Conservation (phyloP, 1,140 invertebrate species). For the Zaprionus taronus region DNA sequence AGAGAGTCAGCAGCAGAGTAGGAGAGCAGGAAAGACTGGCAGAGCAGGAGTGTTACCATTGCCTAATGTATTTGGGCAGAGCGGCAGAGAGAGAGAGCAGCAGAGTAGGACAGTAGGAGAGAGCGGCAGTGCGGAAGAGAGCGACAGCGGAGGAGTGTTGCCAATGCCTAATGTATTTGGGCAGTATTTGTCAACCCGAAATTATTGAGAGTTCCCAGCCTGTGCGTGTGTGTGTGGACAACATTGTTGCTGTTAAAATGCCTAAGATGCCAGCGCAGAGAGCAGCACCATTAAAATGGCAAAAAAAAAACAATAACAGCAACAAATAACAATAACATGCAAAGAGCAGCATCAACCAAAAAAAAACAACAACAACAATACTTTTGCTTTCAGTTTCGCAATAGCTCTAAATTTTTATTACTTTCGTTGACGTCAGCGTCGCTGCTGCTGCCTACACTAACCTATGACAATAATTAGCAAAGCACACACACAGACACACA, state of each 20-base stretch:
- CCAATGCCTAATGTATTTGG: constrained; percentile 45
- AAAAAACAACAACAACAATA: constrained; percentile 30
- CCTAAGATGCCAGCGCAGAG: constrained; percentile 40
- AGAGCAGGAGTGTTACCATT: constrained; percentile 36
- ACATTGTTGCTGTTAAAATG: constrained; percentile 64
- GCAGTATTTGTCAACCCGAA: constrained; percentile 15
- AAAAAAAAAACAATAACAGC: constrained; percentile 19
- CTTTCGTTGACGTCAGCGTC: constrained; percentile 35
- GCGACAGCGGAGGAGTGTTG: constrained; percentile 10
- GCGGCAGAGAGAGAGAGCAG: neutral
- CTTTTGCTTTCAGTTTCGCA: constrained; percentile 73
- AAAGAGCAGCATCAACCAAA: constrained; percentile 8
- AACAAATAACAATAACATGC: constrained; percentile 4
- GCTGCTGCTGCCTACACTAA: constrained; percentile 64
- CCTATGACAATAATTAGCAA: constrained; percentile 81
- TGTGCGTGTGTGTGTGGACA: constrained; percentile 36
- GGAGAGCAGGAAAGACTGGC: constrained; percentile 1
- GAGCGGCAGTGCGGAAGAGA: neutral
- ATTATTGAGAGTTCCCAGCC: constrained; percentile 33
- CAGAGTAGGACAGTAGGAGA: constrained; percentile 4
- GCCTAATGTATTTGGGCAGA: constrained; percentile 31
- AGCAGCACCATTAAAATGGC: constrained; percentile 47
- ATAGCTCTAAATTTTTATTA: constrained; percentile 56
- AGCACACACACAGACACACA: constrained; percentile 40
- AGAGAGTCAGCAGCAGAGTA: constrained; percentile 2